These are phyloP conservation scores for Pantala flavescens DNA, from an alignment of 1,140 invertebrate genomes.

Conservation along the genomic window DNA sequence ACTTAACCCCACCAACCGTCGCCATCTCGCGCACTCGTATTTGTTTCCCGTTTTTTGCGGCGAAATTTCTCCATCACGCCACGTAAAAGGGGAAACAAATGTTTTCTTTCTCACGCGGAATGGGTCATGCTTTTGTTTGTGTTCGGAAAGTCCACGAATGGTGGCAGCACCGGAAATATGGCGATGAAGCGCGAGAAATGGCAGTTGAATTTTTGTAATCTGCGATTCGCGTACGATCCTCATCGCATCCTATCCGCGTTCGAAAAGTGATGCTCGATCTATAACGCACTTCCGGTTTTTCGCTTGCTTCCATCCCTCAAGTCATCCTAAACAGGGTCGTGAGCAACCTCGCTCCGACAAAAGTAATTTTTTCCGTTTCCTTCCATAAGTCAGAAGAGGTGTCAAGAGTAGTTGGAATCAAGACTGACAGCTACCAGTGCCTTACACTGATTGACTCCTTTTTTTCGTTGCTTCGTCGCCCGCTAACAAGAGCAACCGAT, in stretches of 20 bases:
- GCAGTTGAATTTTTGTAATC: not conserved
- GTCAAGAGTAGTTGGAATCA: not conserved
- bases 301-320: not conserved
- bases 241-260: not conserved
- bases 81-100: too few species aligned
- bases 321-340: not conserved
- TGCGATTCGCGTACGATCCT: not conserved
- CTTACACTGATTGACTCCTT: not conserved
- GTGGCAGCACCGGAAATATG: too few species aligned
- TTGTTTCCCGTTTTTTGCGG: too few species aligned
- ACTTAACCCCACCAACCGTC: too few species aligned
- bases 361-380: not conserved
- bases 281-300: not conserved
- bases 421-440: not conserved
- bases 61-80: too few species aligned
- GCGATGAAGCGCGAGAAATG: too few species aligned
- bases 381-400: not conserved
- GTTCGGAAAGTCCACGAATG: too few species aligned
- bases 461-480: not conserved
- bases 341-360: not conserved
- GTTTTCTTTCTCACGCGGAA: too few species aligned
- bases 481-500: not conserved
- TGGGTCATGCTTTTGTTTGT: too few species aligned
- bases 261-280: not conserved
- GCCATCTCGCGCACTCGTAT: too few species aligned